Evolutionary conservation across 2,113 vertebrate species (phyloP).

Genomic region (Sorex fumeus): DNA sequence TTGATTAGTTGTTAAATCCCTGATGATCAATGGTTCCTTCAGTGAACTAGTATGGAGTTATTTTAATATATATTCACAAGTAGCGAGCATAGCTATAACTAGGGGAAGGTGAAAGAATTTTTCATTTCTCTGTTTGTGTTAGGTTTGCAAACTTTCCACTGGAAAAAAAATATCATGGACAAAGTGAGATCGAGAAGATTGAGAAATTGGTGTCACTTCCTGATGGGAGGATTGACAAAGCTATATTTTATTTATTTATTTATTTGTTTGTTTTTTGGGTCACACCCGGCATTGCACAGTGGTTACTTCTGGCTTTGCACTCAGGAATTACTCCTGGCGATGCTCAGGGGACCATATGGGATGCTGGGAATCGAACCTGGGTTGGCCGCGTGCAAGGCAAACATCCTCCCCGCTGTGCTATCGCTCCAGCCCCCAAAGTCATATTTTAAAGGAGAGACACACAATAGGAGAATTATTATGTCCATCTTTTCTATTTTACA

Average conservation of each 20-base stretch:
- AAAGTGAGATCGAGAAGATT: conserved; percentile 11
- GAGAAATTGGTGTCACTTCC: conserved; percentile 6
- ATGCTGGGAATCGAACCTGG: too few relatives aligned
- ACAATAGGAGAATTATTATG: not conserved
- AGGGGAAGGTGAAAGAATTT: not conserved
- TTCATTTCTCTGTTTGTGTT: not conserved
- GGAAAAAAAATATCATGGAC: not conserved
- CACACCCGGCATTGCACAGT: too few relatives aligned
- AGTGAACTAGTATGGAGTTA: not conserved
- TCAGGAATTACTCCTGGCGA: too few relatives aligned
- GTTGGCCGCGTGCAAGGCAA: too few relatives aligned
- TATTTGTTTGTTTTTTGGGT: too few relatives aligned
- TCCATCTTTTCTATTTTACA: not conserved
- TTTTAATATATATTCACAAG: not conserved
- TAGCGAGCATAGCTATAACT: not conserved
- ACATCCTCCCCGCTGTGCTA: too few relatives aligned
- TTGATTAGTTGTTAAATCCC: not conserved
- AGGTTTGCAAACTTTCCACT: not conserved
- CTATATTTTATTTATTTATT: too few relatives aligned
- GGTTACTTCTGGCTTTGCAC: too few relatives aligned
- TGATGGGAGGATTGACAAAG: not conserved
- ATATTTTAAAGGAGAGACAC: not conserved
- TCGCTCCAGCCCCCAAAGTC: too few relatives aligned
- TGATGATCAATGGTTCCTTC: not conserved
- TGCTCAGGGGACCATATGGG: too few relatives aligned